Percentiles rank a stretch among this genome's conserved stretches.
Evolutionary conservation across 2,797 vertebrate genomes (phyloP).

Genomic region (Mormyrus proboscirostris): DNA sequence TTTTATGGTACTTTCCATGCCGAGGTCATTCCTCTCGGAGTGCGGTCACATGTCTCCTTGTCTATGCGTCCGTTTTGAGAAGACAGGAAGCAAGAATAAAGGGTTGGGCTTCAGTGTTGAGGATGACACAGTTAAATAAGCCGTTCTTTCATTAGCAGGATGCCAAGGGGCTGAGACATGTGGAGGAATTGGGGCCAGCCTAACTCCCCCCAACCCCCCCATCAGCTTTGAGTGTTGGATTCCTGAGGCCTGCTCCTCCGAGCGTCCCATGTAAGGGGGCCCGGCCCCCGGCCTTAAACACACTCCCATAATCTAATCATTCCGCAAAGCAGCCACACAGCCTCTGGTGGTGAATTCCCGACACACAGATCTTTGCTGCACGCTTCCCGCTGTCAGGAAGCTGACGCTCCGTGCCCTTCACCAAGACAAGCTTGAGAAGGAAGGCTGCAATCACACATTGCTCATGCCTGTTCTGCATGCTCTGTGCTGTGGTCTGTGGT

Average conservation of each 20-base stretch:
- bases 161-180: constrained; percentile 70
- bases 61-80: constrained; percentile 49
- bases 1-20: constrained; percentile 42
- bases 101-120: constrained; percentile 46
- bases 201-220: neutral
- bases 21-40: constrained; percentile 25
- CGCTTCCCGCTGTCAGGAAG: neutral
- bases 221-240: neutral
- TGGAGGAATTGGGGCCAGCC: constrained; percentile 20
- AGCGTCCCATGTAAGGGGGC: constrained; percentile 54
- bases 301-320: constrained; percentile 64
- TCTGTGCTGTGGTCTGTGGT: neutral
- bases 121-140: constrained; percentile 54
- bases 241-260: constrained; percentile 52
- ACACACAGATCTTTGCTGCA: neutral
- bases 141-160: constrained; percentile 62
- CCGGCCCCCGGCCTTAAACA: constrained; percentile 70
- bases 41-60: constrained; percentile 53
- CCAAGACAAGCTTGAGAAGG: neutral
- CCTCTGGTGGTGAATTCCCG: constrained; percentile 9
- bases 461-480: neutral
- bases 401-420: neutral
- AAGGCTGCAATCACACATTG: neutral
- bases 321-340: constrained; percentile 67
- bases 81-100: constrained; percentile 60